phyloP scores from a whole-genome alignment of 2,797 vertebrate species.

The Dryobates pubescens region DNA sequence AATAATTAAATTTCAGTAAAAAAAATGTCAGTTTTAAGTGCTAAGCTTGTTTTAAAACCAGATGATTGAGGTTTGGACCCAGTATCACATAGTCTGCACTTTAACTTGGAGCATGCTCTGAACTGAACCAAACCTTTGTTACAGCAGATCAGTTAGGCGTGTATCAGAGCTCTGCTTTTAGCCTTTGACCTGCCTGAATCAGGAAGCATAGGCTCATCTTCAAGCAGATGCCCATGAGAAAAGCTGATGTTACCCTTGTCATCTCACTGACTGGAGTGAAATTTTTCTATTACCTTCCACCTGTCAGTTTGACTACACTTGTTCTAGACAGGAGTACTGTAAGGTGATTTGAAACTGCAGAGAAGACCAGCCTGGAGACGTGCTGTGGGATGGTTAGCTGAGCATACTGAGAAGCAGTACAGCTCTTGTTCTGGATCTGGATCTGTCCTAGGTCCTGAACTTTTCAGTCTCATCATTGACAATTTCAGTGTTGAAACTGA shows the following conservation, averaged over 20 bases:
- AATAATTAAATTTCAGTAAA: neutral
- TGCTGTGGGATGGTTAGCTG: accelerated
- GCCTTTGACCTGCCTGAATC: neutral
- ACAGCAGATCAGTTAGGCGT: neutral
- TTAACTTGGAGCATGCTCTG: neutral
- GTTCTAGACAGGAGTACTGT: neutral
- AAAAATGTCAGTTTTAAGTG: neutral
- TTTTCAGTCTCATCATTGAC: accelerated
- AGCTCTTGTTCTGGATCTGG: neutral
- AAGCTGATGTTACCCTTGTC: neutral
- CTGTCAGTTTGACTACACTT: neutral
- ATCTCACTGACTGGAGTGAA: neutral
- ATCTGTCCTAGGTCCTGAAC: conserved; percentile 67
- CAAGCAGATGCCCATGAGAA: neutral
- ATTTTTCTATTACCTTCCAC: neutral
- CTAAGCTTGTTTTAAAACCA: neutral
- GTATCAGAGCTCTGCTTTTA: neutral
- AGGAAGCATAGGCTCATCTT: neutral
- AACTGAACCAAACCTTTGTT: neutral
- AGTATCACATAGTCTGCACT: neutral
- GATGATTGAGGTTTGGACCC: neutral
- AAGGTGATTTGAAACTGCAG: neutral
- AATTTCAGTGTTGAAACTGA: neutral
- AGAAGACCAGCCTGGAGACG: neutral
- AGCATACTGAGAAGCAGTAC: accelerated